phyloP scores from a whole-genome alignment of 2,888 invertebrate genomes.

The Lamellibrachia columna region DNA sequence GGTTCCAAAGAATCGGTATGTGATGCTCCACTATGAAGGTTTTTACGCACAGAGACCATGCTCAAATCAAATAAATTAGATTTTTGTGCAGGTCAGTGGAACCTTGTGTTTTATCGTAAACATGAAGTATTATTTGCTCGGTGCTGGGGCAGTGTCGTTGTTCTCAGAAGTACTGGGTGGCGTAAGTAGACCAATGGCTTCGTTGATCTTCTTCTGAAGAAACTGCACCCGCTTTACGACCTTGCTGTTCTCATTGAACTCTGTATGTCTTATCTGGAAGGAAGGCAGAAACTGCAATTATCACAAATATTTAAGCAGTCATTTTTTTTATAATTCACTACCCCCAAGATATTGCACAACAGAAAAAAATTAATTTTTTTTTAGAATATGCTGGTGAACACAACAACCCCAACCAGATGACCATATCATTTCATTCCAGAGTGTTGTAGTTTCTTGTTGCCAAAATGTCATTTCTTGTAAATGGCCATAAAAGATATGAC shows the following conservation, averaged over 20 bases:
- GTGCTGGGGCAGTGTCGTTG: not conserved
- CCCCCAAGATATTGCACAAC: no score
- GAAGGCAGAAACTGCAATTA: not conserved
- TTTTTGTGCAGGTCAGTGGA: not conserved
- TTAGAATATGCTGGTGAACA: no score
- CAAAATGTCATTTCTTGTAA: no score
- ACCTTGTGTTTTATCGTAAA: not conserved
- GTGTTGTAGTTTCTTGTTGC: no score
- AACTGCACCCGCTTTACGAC: slow-evolving; percentile 38
- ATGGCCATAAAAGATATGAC: no score
- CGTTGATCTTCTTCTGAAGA: slow-evolving; percentile 36
- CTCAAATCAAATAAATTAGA: not conserved
- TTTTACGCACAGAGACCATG: not conserved
- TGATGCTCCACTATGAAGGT: no score
- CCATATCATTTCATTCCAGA: no score
- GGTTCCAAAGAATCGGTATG: no score
- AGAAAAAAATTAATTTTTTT: no score
- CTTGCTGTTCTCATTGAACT: slow-evolving; percentile 32
- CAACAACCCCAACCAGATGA: no score
- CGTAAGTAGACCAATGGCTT: slow-evolving; percentile 20
- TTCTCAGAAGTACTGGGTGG: not conserved
- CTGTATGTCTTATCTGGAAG: slow-evolving; percentile 33
- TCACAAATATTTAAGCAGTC: not conserved
- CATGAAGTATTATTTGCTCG: not conserved
- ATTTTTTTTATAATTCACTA: no score